These are phyloP conservation scores for Girardia tigrina DNA, from an alignment of 2,888 invertebrate genomes.

Conservation along the genomic window DNA sequence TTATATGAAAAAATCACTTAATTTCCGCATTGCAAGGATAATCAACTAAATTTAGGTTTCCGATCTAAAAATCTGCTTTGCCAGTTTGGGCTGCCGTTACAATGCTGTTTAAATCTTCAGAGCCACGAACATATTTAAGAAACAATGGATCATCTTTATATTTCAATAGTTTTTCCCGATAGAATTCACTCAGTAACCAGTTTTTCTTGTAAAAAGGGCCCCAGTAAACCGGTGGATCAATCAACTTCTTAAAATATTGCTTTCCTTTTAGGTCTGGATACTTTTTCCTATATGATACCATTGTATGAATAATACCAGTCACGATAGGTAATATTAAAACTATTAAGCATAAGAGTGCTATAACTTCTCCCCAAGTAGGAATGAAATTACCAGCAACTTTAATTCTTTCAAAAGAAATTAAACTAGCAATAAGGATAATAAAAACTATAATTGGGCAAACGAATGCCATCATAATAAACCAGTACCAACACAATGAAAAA, in stretches of 20 bases:
- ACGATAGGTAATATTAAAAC: neutral
- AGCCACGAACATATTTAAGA: neutral
- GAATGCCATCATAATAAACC: neutral
- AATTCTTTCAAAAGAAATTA: neutral
- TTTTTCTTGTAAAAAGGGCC: neutral
- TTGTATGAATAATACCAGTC: neutral
- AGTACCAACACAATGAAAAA: neutral
- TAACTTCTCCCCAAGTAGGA: neutral
- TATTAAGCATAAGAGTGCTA: neutral
- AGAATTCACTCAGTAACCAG: neutral
- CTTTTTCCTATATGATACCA: neutral
- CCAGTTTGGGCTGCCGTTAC: neutral
- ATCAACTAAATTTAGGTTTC: too few relatives aligned
- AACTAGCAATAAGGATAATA: neutral
- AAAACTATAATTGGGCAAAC: neutral
- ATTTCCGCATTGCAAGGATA: too few relatives aligned
- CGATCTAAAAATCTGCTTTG: too few relatives aligned
- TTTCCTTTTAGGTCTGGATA: neutral
- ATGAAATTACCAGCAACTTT: neutral
- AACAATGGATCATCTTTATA: neutral
- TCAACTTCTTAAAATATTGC: neutral
- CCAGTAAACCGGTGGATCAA: neutral
- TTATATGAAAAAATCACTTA: too few relatives aligned
- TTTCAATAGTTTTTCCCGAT: neutral
- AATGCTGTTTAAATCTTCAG: neutral